Conservation (phyloP, 64 coral and sea anemone genomes). For the Platygyra sinensis region DNA sequence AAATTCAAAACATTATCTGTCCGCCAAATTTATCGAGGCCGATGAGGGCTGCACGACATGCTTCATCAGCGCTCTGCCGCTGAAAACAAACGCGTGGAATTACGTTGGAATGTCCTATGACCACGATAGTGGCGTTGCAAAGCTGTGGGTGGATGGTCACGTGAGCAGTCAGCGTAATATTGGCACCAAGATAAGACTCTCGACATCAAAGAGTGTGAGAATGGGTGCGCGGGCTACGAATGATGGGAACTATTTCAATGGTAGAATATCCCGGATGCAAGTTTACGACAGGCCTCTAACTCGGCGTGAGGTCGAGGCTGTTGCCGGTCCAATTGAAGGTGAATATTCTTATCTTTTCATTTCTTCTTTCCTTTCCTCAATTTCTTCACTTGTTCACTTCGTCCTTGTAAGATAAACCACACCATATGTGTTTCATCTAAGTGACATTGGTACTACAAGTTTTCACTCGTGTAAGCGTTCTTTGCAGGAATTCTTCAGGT, state of each 20-base stretch:
- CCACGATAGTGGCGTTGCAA: conserved; percentile 32
- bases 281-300: conserved; percentile 67
- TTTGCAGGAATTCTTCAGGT: background rate
- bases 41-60: conserved; percentile 5
- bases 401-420: no score
- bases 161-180: conserved; percentile 22
- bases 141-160: conserved; percentile 55
- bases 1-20: background rate
- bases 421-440: no score
- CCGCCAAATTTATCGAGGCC: conserved; percentile 8
- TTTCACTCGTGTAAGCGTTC: background rate
- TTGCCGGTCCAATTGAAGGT: conserved; percentile 29
- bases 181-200: conserved; percentile 20
- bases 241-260: conserved; percentile 53
- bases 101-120: conserved; percentile 66
- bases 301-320: conserved; percentile 41
- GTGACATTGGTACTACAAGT: no score
- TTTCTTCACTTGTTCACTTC: background rate
- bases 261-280: conserved; percentile 79
- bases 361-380: background rate
- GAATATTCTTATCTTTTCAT: background rate
- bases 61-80: conserved; percentile 8
- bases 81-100: conserved; percentile 40
- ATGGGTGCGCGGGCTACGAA: conserved; percentile 22
- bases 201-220: conserved; percentile 25